Conservation (phyloP, 1,140 invertebrate genomes). For the Drosophila ananassae region DNA sequence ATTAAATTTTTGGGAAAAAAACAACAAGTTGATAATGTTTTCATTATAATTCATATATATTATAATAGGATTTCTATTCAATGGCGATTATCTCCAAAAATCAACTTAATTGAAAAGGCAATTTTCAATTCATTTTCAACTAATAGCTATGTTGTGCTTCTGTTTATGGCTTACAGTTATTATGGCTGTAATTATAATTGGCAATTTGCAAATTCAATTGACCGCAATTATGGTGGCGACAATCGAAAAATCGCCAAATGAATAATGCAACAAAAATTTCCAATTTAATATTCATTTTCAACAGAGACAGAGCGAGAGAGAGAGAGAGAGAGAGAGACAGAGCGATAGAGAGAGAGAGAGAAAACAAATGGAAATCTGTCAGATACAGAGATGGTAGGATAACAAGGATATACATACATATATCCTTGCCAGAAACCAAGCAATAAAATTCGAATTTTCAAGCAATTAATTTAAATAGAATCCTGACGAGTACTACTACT, state of each 20-base stretch:
- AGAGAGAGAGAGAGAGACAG: conserved; percentile 34
- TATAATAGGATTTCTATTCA: too few relatives aligned
- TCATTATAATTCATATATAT: too few relatives aligned
- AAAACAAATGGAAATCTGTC: conserved; percentile 17
- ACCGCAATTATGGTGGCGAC: conserved; percentile 49
- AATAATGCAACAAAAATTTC: conserved; percentile 52
- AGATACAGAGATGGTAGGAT: too few relatives aligned
- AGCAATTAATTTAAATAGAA: conserved; percentile 45
- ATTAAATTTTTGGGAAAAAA: too few relatives aligned
- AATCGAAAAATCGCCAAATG: conserved; percentile 49
- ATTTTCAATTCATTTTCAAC: conserved; percentile 36
- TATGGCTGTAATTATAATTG: conserved; percentile 43
- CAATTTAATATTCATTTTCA: conserved; percentile 50
- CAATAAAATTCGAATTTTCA: conserved; percentile 44
- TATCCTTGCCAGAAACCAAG: background rate
- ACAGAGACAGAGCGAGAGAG: too few relatives aligned
- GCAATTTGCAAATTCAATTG: conserved; percentile 62
- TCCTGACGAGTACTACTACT: conserved; percentile 28
- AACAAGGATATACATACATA: too few relatives aligned
- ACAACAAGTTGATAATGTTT: too few relatives aligned
- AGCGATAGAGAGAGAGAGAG: too few relatives aligned
- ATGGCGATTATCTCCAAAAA: too few relatives aligned
- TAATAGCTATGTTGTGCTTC: conserved; percentile 5
- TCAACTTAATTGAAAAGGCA: conserved; percentile 27
- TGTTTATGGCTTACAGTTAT: conserved; percentile 26